Base-by-base conservation (phyloP, 2,888 invertebrate species). In the Julus scandinavius region DNA sequence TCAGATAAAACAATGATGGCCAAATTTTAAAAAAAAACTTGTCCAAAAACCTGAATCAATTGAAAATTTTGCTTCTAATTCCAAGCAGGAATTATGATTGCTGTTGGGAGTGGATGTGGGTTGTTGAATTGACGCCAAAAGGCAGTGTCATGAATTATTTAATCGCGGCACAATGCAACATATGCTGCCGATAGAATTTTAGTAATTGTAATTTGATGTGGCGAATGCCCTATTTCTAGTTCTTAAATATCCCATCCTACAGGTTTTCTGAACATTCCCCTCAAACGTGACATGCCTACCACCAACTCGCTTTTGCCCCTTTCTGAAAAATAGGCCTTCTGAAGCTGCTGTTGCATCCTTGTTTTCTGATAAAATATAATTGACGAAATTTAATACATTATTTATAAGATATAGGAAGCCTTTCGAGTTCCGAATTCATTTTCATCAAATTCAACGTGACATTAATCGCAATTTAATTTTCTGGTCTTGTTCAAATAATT, bases 161-260 rank as follows among this genome's bases (percentile, higher is more conserved):
- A 58, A 58, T 58, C 58, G 58, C 58, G 58, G 13, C 58, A 58
- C 58, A 58, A 58, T 58, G 58, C 58, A 58, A 58, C 58, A 58
- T 58, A 58, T 58, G 58, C n/a, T 58, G 58, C 58, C 58, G n/a
- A 58, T 58, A 58, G 58, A 58, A 58, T 58, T 58, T 58, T n/a
- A 58, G 58, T 58, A 58, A 58, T 58, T 58, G 58, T 58, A n/a
- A 58, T 58, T 58, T 58, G 58, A 58, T 58, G 58, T 58, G 58
- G 58, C 58, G 58, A 58, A 58, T 58, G 17, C 58, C 58, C 58
- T n/a, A 58, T n/a, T 58, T 58, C 58, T 58, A 58, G 58, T 58
- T 58, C n/a, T 17, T 58, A 58, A 58, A 58, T 58, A n/a, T 58
- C 58, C 3, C n/a, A n/a, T 17, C 58, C n/a, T 58, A 54, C 13